Percentiles rank a stretch among this genome's conserved stretches.
Evolutionary conservation across 1,140 invertebrate genomes (phyloP).

Genomic region (Nomia melanderi): DNA sequence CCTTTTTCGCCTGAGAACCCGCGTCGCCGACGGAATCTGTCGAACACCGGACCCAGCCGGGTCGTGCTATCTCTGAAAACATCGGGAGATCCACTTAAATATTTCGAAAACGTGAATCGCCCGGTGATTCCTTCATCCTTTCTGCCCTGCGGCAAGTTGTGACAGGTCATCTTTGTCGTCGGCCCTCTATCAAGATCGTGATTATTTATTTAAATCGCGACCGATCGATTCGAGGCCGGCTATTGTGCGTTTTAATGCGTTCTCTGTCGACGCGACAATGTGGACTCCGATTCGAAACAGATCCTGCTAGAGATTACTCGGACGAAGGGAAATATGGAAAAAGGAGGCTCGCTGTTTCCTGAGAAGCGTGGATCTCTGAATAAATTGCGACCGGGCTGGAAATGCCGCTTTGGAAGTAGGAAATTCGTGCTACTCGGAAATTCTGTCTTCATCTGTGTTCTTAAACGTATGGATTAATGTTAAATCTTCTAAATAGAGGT

Average conservation of each 20-base stretch:
- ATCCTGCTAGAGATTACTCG: neutral
- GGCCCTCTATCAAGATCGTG: constrained; percentile 61
- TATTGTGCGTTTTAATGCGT: constrained; percentile 56
- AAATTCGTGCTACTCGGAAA: no score
- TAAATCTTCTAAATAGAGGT: no score
- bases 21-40: constrained; percentile 45
- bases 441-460: no score
- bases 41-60: neutral
- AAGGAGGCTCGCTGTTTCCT: constrained; percentile 22
- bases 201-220: constrained; percentile 70
- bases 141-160: constrained; percentile 56
- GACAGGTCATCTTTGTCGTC: constrained; percentile 69
- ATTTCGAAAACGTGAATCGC: constrained; percentile 71
- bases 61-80: constrained; percentile 71
- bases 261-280: constrained; percentile 26
- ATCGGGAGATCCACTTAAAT: constrained; percentile 76
- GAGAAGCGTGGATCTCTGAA: constrained; percentile 17
- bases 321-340: neutral
- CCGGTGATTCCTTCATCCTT: constrained; percentile 54
- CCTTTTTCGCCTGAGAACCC: constrained; percentile 46
- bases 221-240: constrained; percentile 13
- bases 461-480: no score
- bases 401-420: no score
- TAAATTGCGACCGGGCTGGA: no score
- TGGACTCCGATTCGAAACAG: constrained; percentile 19